Conservation (phyloP, 2,888 invertebrate genomes). For the Drosophila cognata region DNA sequence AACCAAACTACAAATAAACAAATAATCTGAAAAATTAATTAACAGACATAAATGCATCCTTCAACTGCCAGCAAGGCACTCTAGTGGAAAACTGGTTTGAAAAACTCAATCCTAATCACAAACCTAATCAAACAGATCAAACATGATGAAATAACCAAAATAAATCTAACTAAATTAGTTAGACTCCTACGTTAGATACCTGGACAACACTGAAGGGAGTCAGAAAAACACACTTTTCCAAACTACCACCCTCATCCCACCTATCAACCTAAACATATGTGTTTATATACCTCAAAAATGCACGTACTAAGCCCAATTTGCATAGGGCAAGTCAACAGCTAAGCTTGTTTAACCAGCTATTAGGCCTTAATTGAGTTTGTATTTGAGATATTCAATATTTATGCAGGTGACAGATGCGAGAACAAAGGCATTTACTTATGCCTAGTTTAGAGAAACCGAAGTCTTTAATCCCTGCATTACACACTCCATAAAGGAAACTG, state of each 20-base stretch:
- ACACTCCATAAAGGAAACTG: conserved; percentile 47
- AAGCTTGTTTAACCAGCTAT: conserved; percentile 7
- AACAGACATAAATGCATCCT: not conserved
- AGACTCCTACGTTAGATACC: not conserved
- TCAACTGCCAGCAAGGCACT: not conserved
- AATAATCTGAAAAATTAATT: not conserved
- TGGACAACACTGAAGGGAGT: not conserved
- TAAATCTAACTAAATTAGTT: not conserved
- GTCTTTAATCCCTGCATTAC: conserved; percentile 2
- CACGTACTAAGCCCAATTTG: not conserved
- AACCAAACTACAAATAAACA: not conserved
- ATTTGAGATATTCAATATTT: not conserved
- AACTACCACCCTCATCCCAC: not conserved
- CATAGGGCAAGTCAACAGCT: not conserved
- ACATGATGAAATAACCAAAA: not conserved
- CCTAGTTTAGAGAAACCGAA: conserved; percentile 1
- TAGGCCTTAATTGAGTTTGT: not conserved
- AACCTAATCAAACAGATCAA: too few relatives aligned
- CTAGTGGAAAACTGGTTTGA: not conserved
- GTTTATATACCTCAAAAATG: not conserved
- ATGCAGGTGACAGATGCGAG: conserved; percentile 31
- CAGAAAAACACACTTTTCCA: not conserved
- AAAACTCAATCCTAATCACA: not conserved
- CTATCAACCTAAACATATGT: not conserved
- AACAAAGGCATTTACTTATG: not conserved